These are phyloP conservation scores for Alligator sinensis DNA, from an alignment of 2,113 vertebrate species.

Conservation along the genomic window DNA sequence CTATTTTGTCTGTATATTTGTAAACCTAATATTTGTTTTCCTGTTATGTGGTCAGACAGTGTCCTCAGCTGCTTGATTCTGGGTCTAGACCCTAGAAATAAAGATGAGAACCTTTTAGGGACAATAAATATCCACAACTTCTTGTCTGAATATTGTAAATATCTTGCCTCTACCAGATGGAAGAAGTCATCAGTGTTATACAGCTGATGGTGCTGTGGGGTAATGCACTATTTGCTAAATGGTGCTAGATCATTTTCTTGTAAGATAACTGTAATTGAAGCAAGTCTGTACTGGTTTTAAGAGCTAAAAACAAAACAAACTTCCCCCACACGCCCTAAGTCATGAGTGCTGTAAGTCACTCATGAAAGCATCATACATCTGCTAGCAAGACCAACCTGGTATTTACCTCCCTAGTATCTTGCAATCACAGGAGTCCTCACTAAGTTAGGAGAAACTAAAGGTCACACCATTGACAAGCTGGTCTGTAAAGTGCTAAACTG, in stretches of 20 bases:
- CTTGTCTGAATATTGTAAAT: neutral
- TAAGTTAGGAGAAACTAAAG: accelerated
- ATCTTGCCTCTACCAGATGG: neutral
- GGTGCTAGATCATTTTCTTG: neutral
- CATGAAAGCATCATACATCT: too few species aligned
- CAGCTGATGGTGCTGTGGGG: neutral
- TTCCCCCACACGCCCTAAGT: neutral
- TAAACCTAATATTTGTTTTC: too few species aligned
- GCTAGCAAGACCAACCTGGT: neutral
- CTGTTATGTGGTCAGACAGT: too few species aligned
- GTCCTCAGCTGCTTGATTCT: too few species aligned
- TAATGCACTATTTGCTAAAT: neutral
- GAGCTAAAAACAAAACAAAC: too few species aligned
- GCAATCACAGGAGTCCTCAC: neutral
- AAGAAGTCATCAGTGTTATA: accelerated
- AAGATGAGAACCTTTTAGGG: too few species aligned
- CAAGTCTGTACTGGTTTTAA: neutral
- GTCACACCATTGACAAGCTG: neutral
- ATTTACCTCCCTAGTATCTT: neutral
- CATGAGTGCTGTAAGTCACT: neutral
- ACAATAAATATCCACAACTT: neutral
- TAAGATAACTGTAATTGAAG: neutral
- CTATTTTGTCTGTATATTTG: too few species aligned
- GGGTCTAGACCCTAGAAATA: too few species aligned
- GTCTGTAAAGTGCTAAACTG: neutral